Evolutionary conservation across 2,888 invertebrate species (phyloP).

Genomic region (Lacanobia oleracea): DNA sequence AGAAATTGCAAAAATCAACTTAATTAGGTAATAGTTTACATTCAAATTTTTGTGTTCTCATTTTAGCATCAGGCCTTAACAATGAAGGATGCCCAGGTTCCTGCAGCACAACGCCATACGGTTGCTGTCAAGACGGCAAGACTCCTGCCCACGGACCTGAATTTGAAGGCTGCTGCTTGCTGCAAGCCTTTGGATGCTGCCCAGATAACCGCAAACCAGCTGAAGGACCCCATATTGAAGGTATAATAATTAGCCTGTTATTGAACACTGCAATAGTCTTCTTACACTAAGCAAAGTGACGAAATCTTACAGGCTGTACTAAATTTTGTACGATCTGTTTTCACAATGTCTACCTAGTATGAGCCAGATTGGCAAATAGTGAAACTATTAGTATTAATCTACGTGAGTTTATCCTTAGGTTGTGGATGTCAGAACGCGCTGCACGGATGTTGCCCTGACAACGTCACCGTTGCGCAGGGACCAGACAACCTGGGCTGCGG

Average conservation of each 20-base stretch:
- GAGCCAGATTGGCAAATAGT: neutral
- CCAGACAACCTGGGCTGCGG: constrained; percentile 95
- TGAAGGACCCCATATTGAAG: constrained; percentile 94
- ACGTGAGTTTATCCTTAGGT: constrained; percentile 79
- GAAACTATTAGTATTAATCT: neutral
- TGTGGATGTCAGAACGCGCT: constrained; percentile 95
- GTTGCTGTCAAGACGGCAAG: constrained; percentile 96
- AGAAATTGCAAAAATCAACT: too few species aligned
- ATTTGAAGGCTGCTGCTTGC: constrained; percentile 95
- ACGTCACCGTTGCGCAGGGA: constrained; percentile 94
- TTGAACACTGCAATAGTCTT: neutral
- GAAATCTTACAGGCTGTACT: neutral
- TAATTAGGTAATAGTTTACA: too few species aligned
- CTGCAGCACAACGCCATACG: constrained; percentile 93
- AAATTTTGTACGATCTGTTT: neutral
- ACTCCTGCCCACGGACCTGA: constrained; percentile 96
- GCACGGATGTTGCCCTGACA: constrained; percentile 97
- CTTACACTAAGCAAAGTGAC: neutral
- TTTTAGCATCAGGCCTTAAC: constrained; percentile 92
- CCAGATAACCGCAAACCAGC: constrained; percentile 96
- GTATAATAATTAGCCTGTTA: constrained; percentile 72
- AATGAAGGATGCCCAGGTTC: constrained; percentile 94
- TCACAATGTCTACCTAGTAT: neutral
- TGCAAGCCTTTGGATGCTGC: constrained; percentile 95
- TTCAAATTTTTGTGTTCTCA: neutral